Base-by-base conservation (phyloP, 2,888 invertebrate species). In the Dasysyrphus tricinctus region DNA sequence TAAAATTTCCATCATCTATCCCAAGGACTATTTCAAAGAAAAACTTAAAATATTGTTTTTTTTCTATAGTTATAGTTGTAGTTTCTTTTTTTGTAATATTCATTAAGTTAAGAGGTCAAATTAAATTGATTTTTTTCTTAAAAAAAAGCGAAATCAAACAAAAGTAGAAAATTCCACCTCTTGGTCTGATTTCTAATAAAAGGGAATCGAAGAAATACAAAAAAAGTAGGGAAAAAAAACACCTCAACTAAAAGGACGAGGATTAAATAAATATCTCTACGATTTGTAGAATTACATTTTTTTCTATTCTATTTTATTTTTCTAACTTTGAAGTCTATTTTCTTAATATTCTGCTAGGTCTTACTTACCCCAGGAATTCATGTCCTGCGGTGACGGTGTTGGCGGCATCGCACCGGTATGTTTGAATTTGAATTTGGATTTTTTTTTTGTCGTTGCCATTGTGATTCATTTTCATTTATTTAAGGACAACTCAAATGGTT, bases 91-190 rank as follows among this genome's bases (percentile, higher is more conserved):
- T 80, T 79, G 56, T 59, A 59, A 80, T 72, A 44, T 80, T 76
- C 79, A 84, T 84, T 76, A 80, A 65, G 67, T 63, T 84, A 80
- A 80, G 70, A 84, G 84, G 79, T 84, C 84, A 80, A 84, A 84
- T 75, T 76, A 80, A 67, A 80, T 79, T 84, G 70, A 76, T 75
- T 84, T 75, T 70, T 65, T 11, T 14, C 16, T 8, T 19, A 19
- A 73, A n/a, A 49, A 72, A 65, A 37, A n/a, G n/a, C 70, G 19
- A 54, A 16, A 3, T 47, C 16, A 16, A 56, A 72, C 7, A 44
- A n/a, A 29, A 44, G 49, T 6, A 59, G 61, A 61, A 39, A 49
- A 59, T 51, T 29, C n/a, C 44, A 19, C 49, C 69, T 56, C 12
- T 47, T 63, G 69, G 44, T 70, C 44, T 49, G 67, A 56, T n/a